A percentile compares a stretch with the other conserved stretches of the same genome.
phyloP scores from a whole-genome alignment of 2,113 vertebrate species.

The Phalacrocorax aristotelis region DNA sequence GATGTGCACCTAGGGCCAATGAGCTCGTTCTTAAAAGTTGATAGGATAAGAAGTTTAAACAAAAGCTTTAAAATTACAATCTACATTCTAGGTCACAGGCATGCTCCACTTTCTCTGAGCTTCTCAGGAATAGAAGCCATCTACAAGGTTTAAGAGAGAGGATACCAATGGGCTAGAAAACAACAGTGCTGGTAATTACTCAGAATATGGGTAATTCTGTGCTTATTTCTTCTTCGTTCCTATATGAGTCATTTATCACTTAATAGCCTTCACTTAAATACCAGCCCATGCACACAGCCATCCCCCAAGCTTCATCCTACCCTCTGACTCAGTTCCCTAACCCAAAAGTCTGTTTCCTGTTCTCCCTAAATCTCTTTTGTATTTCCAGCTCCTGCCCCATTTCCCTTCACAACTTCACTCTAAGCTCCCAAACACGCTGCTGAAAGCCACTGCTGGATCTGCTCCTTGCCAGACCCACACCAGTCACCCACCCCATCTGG shows the following conservation, averaged over 20 bases:
- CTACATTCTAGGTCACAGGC: neutral
- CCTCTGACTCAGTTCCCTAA: neutral
- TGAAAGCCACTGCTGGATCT: neutral
- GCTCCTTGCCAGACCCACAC: neutral
- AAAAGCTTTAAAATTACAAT: neutral
- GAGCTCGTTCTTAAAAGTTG: neutral
- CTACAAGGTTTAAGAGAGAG: neutral
- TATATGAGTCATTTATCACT: neutral
- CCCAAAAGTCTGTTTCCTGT: neutral
- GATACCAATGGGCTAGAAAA: neutral
- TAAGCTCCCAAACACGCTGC: rapidly evolving
- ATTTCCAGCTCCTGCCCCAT: neutral
- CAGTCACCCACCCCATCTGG: rapidly evolving
- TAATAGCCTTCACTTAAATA: neutral
- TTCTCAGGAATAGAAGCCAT: neutral
- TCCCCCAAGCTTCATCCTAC: neutral
- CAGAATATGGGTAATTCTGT: neutral
- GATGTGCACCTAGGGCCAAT: neutral
- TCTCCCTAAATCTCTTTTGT: neutral
- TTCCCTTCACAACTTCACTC: neutral
- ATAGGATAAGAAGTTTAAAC: neutral
- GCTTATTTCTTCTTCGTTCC: neutral
- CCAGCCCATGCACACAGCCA: neutral
- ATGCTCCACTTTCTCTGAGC: neutral
- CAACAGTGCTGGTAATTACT: neutral